These are phyloP conservation scores for Ceryle rudis DNA, from an alignment of 2,797 vertebrate species.

Conservation along the genomic window DNA sequence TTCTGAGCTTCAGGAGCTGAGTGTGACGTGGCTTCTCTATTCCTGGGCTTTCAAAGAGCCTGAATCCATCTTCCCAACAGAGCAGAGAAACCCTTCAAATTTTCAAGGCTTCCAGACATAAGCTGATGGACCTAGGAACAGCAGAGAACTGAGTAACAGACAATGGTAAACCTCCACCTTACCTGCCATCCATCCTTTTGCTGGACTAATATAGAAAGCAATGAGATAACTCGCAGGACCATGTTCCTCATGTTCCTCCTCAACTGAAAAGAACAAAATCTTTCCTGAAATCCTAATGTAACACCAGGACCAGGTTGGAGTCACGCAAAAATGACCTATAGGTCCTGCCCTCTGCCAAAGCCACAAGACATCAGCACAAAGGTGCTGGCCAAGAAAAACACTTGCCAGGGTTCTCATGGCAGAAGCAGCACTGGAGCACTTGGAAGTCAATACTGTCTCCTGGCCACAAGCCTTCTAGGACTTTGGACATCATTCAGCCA, in stretches of 20 bases:
- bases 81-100: neutral
- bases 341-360: neutral
- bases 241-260: neutral
- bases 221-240: neutral
- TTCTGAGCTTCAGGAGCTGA: neutral
- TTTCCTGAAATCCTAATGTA: neutral
- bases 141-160: neutral
- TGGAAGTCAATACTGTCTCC: neutral
- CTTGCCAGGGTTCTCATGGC: neutral
- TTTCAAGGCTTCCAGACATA: neutral
- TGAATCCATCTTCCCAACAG: neutral
- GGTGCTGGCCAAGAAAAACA: neutral
- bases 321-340: fast-evolving
- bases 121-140: neutral
- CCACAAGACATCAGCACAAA: neutral
- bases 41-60: neutral
- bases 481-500: neutral
- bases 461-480: neutral
- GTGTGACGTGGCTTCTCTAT: neutral
- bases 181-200: neutral
- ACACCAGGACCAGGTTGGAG: neutral
- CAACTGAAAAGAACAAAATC: neutral
- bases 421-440: neutral
- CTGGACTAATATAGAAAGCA: neutral
- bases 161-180: neutral